Conservation (phyloP, 2,113 vertebrate species). For the Seriola rivoliana region DNA sequence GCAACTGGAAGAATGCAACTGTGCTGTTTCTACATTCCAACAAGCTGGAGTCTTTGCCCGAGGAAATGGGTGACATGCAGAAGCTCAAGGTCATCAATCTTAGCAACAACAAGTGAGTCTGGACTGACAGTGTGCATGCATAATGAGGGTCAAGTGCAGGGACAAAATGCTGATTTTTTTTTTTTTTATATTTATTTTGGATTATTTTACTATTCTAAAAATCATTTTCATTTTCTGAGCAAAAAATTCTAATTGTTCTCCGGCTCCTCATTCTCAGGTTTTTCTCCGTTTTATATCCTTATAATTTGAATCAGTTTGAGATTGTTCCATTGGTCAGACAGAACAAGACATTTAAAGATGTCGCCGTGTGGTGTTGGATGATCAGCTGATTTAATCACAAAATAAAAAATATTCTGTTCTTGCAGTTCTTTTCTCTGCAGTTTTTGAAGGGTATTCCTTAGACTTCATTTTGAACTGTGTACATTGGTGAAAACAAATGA, state of each 20-base stretch:
- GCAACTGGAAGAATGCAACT: constrained; percentile 93
- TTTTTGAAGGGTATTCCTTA: not conserved
- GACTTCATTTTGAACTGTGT: not conserved
- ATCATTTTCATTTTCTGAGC: not conserved
- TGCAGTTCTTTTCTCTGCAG: too few species aligned
- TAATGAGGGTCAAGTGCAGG: not conserved
- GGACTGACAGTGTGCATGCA: not conserved
- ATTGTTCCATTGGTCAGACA: not conserved
- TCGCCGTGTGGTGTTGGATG: not conserved
- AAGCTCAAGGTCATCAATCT: constrained; percentile 97
- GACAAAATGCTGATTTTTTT: too few species aligned
- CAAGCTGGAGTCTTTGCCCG: constrained; percentile 95
- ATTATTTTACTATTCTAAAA: not conserved
- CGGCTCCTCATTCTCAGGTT: not conserved
- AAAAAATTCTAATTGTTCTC: not conserved
- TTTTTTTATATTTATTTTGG: not conserved
- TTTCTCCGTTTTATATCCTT: not conserved
- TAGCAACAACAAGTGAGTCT: constrained; percentile 96
- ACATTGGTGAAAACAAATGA: not conserved
- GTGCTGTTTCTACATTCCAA: constrained; percentile 98
- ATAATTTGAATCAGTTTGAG: not conserved
- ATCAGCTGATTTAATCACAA: not conserved
- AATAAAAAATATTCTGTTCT: not conserved
- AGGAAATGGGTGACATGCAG: constrained; percentile 99
- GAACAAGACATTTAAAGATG: not conserved